Base-by-base conservation (phyloP, 2,113 vertebrate genomes). In the Ahaetulla prasina region DNA sequence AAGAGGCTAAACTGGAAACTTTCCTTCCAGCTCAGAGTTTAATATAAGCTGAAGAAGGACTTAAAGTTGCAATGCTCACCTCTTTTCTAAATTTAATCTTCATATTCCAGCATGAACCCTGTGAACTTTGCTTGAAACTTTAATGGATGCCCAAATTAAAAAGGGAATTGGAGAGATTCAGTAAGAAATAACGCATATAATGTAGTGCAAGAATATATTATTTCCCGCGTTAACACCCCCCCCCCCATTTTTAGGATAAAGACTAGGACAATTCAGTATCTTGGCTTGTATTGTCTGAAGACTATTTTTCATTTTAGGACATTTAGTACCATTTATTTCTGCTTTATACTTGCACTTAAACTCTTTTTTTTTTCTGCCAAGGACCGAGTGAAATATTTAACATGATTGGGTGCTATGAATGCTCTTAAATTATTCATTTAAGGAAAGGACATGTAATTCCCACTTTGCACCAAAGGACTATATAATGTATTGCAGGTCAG, bases 351-450 rank as follows among this genome's bases (percentile, higher is more conserved):
- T 96, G 88, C 3, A 27, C 88, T 94, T 53, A 52, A 97, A 95
- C 80, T 93, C 88, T 93, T 25, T 30, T 94, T 92, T 92, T 94
- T 92, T 92, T 0, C 30, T 94, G 93, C 89, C 92, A 95, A 96
- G 94, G 96, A 95, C 95, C 90, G 80, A 97, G 90, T 94, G 96
- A 95, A 96, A 96, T 95, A 97, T 97, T 98, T 96, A 96, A 96
- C 94, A 90, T 96, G 96, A 97, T 93, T 94, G 94, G 88, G 93
- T 95, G 95, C 94, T 97, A 95, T 95, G 96, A 96, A 97, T 96
- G 96, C 91, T 95, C 85, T 95, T 97, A 94, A 97, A 97, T 97
- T 97, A 97, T 97, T 98, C 96, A 97, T 95, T 91, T 92, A 60
- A 63, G 6, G 93, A 95, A 97, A 96, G 96, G 95, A 95, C 94